Conservation (phyloP, 2,797 vertebrate genomes). For the Octomys mimax region DNA sequence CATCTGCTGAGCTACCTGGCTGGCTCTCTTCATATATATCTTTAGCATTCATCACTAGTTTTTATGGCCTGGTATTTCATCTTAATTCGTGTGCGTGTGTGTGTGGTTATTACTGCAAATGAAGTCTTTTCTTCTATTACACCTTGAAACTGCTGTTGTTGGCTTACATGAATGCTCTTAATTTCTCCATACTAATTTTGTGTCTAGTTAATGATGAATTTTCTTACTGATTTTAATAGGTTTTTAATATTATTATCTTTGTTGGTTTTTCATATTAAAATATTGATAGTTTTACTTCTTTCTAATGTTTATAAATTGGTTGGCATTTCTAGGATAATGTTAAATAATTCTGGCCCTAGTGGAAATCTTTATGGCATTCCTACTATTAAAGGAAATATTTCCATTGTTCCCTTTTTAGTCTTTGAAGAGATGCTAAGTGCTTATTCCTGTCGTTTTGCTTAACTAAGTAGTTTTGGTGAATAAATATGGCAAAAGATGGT, state of each 20-base stretch:
- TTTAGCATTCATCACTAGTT: conserved; percentile 9
- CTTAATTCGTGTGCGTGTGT: neutral
- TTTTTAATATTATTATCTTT: neutral
- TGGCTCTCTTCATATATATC: neutral
- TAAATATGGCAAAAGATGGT: neutral
- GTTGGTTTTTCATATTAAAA: neutral
- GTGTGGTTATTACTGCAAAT: neutral
- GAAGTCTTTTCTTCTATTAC: neutral
- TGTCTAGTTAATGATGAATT: neutral
- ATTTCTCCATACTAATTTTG: neutral
- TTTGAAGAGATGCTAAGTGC: neutral
- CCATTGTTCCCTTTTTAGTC: neutral
- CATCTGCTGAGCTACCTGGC: no score
- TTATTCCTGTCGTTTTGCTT: neutral
- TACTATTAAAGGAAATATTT: neutral
- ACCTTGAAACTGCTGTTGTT: neutral
- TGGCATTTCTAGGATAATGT: conserved; percentile 7
- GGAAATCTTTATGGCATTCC: neutral
- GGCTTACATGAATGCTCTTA: neutral
- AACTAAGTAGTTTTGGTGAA: neutral
- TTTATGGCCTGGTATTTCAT: conserved; percentile 2
- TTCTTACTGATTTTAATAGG: neutral
- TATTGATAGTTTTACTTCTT: neutral
- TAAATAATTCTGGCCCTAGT: neutral
- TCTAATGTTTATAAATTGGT: neutral